Percentiles rank a stretch among this genome's conserved stretches.
Evolutionary conservation across 2,113 vertebrate genomes (phyloP).

Genomic region (Paramisgurnus dabryanus): DNA sequence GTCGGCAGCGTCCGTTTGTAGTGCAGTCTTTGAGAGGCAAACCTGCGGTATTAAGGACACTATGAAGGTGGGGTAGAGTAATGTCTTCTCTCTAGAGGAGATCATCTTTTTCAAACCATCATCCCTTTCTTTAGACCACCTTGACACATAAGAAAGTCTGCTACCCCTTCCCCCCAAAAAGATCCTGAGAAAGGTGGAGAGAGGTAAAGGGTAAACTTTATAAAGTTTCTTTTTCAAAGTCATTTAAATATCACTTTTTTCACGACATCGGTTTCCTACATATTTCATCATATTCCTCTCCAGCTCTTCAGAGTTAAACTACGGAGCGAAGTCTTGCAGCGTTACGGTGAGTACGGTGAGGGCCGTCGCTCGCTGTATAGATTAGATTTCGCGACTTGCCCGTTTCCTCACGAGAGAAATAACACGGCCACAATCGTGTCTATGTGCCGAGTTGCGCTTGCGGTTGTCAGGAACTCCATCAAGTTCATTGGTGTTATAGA

Average conservation of each 20-base stretch:
- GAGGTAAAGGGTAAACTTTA: slow-evolving; percentile 29
- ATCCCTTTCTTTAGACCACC: slow-evolving; percentile 44
- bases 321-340: background rate
- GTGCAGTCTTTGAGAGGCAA: slow-evolving; percentile 51
- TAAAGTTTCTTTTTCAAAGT: slow-evolving; percentile 49
- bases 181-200: background rate
- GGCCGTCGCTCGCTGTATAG: background rate
- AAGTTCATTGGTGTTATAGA: slow-evolving; percentile 42
- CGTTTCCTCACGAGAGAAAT: slow-evolving; percentile 37
- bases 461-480: slow-evolving; percentile 42
- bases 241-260: slow-evolving; percentile 51
- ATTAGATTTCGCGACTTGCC: slow-evolving; percentile 27
- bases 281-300: slow-evolving; percentile 54
- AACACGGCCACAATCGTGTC: slow-evolving; percentile 12
- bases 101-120: slow-evolving; percentile 44
- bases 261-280: slow-evolving; percentile 50
- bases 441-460: slow-evolving; percentile 27
- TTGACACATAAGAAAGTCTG: slow-evolving; percentile 48
- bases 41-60: slow-evolving; percentile 53
- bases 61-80: slow-evolving; percentile 54
- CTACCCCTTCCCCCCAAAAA: background rate
- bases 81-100: slow-evolving; percentile 54
- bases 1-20: slow-evolving; percentile 48
- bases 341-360: background rate
- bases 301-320: slow-evolving; percentile 28